These are phyloP conservation scores for Galendromus occidentalis DNA, from an alignment of 1,140 invertebrate genomes.

Conservation along the genomic window DNA sequence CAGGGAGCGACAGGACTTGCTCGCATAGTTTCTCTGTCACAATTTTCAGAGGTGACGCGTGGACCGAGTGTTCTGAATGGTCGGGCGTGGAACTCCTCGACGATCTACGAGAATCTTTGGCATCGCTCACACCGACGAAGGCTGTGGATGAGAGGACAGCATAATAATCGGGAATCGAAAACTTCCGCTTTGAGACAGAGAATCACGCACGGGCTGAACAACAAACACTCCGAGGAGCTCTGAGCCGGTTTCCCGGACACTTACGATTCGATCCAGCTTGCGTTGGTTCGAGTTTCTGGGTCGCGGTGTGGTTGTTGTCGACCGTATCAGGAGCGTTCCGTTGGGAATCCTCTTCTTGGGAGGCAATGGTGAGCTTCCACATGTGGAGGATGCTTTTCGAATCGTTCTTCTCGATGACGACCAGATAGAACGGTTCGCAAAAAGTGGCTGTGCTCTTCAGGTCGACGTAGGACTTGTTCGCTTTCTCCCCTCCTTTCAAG, in stretches of 20 bases:
- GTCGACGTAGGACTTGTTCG: constrained; percentile 57
- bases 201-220: background rate
- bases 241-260: background rate
- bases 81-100: constrained; percentile 15
- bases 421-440: constrained; percentile 85
- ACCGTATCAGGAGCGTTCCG: constrained; percentile 37
- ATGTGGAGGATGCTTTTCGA: constrained; percentile 69
- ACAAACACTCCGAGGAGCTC: background rate
- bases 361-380: constrained; percentile 80
- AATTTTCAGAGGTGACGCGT: constrained; percentile 11
- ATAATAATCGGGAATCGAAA: constrained; percentile 31
- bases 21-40: constrained; percentile 41
- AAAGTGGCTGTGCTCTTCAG: constrained; percentile 56
- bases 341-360: constrained; percentile 22
- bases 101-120: constrained; percentile 10
- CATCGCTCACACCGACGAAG: background rate
- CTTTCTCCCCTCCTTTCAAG: background rate
- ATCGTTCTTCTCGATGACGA: constrained; percentile 54
- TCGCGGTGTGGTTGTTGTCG: constrained; percentile 31
- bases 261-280: constrained; percentile 15
- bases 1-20: constrained; percentile 60
- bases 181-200: no score
- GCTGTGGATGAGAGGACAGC: constrained; percentile 21
- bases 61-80: constrained; percentile 11
- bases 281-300: constrained; percentile 21